phyloP scores from a whole-genome alignment of 2,888 invertebrate species.

The Tyria jacobaeae region DNA sequence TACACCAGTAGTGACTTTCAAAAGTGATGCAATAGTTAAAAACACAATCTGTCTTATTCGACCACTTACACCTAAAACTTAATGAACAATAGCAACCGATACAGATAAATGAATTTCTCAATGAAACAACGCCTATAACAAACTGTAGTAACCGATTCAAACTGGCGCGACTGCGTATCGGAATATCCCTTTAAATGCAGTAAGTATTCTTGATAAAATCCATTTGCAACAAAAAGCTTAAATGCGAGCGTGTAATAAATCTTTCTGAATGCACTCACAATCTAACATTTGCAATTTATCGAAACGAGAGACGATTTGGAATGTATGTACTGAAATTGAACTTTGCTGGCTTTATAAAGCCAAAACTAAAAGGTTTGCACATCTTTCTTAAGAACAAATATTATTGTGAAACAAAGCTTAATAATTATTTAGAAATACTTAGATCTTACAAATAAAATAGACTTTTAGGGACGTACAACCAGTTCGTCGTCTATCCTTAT shows the following conservation, averaged over 20 bases:
- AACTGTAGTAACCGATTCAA: slow-evolving; percentile 17
- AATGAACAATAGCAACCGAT: slow-evolving; percentile 43
- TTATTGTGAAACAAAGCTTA: neutral
- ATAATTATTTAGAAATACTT: neutral
- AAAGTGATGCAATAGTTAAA: slow-evolving; percentile 25
- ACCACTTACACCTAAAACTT: slow-evolving; percentile 41
- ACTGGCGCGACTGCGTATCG: slow-evolving; percentile 13
- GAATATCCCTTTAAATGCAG: slow-evolving; percentile 41
- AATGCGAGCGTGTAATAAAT: slow-evolving; percentile 74
- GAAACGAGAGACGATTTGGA: slow-evolving; percentile 50
- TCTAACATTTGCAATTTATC: slow-evolving; percentile 59
- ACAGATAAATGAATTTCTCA: slow-evolving; percentile 48
- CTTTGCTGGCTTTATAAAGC: slow-evolving; percentile 29
- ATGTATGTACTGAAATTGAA: slow-evolving; percentile 47
- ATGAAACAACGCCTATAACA: slow-evolving; percentile 30
- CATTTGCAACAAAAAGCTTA: slow-evolving; percentile 68
- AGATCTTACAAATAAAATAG: neutral
- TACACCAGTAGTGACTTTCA: neutral
- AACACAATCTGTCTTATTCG: slow-evolving; percentile 33
- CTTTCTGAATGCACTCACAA: slow-evolving; percentile 73
- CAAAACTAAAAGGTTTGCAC: slow-evolving; percentile 24
- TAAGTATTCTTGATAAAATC: slow-evolving; percentile 56
- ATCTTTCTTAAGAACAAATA: slow-evolving; percentile 15
- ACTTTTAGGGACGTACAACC: neutral
- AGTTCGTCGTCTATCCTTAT: neutral